A percentile compares a stretch with the other conserved stretches of the same genome.
These are phyloP conservation scores for Therioaphis trifolii DNA, from an alignment of 2,888 invertebrate genomes.

Conservation along the genomic window DNA sequence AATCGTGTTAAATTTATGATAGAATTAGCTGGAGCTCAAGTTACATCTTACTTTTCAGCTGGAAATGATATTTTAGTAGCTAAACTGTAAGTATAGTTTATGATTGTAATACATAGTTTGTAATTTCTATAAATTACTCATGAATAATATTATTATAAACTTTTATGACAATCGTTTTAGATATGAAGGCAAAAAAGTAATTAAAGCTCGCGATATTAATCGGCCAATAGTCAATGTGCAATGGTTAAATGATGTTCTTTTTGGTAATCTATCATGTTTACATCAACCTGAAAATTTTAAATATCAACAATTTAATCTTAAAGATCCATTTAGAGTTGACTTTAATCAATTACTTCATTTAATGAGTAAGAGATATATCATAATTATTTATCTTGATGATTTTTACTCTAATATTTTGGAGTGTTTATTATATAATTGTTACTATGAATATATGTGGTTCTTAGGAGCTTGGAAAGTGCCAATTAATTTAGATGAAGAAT, in stretches of 20 bases:
- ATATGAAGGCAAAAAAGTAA: slow-evolving; percentile 87
- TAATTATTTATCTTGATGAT: too few relatives aligned
- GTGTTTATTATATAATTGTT: too few relatives aligned
- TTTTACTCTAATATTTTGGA: too few relatives aligned
- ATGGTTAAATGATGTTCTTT: slow-evolving; percentile 92
- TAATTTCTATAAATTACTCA: too few relatives aligned
- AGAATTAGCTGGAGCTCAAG: slow-evolving; percentile 86
- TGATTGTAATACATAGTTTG: slow-evolving; percentile 20
- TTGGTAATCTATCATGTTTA: slow-evolving; percentile 77
- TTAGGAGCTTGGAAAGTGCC: slow-evolving; percentile 94
- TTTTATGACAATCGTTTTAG: slow-evolving; percentile 69
- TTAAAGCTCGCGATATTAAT: slow-evolving; percentile 91
- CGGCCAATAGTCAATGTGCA: slow-evolving; percentile 91
- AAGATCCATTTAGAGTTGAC: slow-evolving; percentile 86
- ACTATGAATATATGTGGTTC: slow-evolving; percentile 5
- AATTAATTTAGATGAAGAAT: slow-evolving; percentile 87
- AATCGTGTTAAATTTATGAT: slow-evolving; percentile 85
- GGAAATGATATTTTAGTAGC: slow-evolving; percentile 83
- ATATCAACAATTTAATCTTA: slow-evolving; percentile 86
- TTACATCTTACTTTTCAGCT: slow-evolving; percentile 71
- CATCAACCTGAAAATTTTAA: slow-evolving; percentile 82
- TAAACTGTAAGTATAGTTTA: slow-evolving; percentile 69
- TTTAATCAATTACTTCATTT: slow-evolving; percentile 86
- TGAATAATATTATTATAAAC: background rate
- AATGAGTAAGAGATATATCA: too few relatives aligned